A percentile compares a stretch with the other conserved stretches of the same genome.
phyloP scores from a whole-genome alignment of 2,113 vertebrate genomes.

The Bufo gargarizans region DNA sequence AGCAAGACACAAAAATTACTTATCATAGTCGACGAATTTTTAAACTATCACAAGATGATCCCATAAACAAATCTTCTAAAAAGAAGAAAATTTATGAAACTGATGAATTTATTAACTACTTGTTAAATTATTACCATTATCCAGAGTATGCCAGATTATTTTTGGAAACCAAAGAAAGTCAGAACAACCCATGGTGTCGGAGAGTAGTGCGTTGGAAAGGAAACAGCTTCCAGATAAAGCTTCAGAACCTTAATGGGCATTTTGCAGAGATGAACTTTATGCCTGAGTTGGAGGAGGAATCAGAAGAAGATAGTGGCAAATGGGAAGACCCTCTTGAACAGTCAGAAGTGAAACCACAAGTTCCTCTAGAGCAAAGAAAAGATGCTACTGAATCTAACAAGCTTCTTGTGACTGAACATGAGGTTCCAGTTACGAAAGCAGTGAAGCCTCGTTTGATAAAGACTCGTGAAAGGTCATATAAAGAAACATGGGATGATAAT shows the following conservation, averaged over 20 bases:
- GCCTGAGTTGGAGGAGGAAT: slow-evolving; percentile 56
- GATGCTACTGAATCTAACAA: slow-evolving; percentile 58
- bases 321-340: slow-evolving; percentile 58
- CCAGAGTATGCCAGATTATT: slow-evolving; percentile 69
- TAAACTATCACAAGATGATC: slow-evolving; percentile 29
- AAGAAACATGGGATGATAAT: slow-evolving; percentile 25
- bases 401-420: slow-evolving; percentile 56
- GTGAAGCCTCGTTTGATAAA: slow-evolving; percentile 34
- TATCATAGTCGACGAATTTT: slow-evolving; percentile 22
- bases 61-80: slow-evolving; percentile 53
- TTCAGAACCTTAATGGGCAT: slow-evolving; percentile 58
- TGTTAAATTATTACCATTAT: slow-evolving; percentile 75
- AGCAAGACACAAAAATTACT: not conserved
- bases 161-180: slow-evolving; percentile 58
- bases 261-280: slow-evolving; percentile 62
- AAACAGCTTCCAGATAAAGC: slow-evolving; percentile 66
- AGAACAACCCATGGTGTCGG: slow-evolving; percentile 65
- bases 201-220: slow-evolving; percentile 67
- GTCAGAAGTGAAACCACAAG: slow-evolving; percentile 46
- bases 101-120: slow-evolving; percentile 78
- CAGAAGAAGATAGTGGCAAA: slow-evolving; percentile 43
- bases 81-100: slow-evolving; percentile 77
- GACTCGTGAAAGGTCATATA: slow-evolving; percentile 31
- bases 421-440: slow-evolving; percentile 55
- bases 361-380: slow-evolving; percentile 34